These are phyloP conservation scores for Egretta garzetta DNA, from an alignment of 2,113 vertebrate genomes.

Conservation along the genomic window DNA sequence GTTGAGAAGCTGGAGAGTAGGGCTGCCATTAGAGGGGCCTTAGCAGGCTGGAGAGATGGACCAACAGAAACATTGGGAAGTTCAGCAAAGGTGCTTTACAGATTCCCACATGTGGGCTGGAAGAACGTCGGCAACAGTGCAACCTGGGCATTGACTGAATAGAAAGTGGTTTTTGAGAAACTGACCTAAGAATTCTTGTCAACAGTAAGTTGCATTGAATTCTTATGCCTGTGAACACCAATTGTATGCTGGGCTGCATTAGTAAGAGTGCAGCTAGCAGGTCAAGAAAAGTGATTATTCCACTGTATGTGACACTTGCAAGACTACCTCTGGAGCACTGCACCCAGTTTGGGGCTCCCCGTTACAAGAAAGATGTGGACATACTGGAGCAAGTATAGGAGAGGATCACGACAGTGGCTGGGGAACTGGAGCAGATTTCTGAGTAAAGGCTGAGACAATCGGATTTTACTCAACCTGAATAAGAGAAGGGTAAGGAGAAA, in stretches of 20 bases:
- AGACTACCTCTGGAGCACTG: background rate
- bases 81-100: accelerated
- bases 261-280: background rate
- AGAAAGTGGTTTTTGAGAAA: background rate
- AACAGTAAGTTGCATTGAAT: background rate
- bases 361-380: background rate
- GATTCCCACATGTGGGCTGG: accelerated
- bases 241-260: accelerated
- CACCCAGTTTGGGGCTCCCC: background rate
- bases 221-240: background rate
- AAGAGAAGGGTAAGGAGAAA: background rate
- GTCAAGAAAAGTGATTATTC: background rate
- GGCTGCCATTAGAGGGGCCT: background rate
- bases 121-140: background rate
- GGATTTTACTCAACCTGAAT: background rate
- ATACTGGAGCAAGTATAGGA: background rate
- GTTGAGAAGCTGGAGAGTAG: background rate
- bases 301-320: background rate
- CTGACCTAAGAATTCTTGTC: background rate
- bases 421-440: background rate
- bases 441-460: background rate
- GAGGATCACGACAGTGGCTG: background rate
- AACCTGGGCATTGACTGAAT: background rate
- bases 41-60: background rate
- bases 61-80: background rate